Evolutionary conservation across 2,888 invertebrate species (phyloP).

Genomic region (Diaperis boleti): DNA sequence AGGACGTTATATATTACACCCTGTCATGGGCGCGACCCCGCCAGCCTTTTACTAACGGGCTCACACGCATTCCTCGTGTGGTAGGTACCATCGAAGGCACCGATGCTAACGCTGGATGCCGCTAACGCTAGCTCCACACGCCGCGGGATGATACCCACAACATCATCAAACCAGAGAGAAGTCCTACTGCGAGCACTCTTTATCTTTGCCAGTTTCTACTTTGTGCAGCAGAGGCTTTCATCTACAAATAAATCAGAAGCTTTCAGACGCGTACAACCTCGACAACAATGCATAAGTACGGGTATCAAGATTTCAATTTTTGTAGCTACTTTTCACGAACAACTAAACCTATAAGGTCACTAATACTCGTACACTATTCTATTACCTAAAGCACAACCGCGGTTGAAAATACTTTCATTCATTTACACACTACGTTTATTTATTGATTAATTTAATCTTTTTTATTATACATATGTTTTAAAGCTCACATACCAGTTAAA

Average conservation of each 20-base stretch:
- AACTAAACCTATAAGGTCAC: too few species aligned
- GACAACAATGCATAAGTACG: not conserved
- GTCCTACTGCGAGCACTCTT: not conserved
- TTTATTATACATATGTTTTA: too few species aligned
- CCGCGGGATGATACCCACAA: slow-evolving; percentile 41
- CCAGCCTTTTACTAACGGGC: slow-evolving; percentile 60
- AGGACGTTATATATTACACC: slow-evolving; percentile 63
- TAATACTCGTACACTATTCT: too few species aligned
- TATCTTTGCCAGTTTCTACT: not conserved
- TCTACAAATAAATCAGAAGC: not conserved
- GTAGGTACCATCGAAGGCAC: slow-evolving; percentile 52
- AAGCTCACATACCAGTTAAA: too few species aligned
- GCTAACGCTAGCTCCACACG: slow-evolving; percentile 34
- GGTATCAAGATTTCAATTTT: not conserved
- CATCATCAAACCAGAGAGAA: not conserved
- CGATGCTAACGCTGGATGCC: slow-evolving; percentile 43
- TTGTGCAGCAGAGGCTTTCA: not conserved
- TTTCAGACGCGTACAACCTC: not conserved
- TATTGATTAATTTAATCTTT: too few species aligned
- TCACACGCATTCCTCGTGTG: slow-evolving; percentile 59
- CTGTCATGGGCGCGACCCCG: slow-evolving; percentile 60
- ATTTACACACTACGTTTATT: too few species aligned
- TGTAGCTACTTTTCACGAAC: too few species aligned
- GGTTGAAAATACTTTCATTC: too few species aligned
- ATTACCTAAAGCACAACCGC: too few species aligned